Base-by-base conservation (phyloP, 2,797 vertebrate species). In the Sus cebifrons region DNA sequence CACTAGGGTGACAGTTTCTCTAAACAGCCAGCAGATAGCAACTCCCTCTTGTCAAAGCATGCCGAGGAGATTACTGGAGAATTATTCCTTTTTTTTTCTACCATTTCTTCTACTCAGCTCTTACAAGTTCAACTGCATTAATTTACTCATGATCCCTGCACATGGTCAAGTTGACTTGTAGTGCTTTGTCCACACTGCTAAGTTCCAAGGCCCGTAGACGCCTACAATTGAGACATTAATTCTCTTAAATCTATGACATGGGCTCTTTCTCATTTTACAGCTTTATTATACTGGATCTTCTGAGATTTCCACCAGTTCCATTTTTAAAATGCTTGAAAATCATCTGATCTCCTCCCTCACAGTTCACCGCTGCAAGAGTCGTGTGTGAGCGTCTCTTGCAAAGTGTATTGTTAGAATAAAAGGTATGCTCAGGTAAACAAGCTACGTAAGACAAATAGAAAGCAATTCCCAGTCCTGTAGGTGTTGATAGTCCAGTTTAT, bases 401-500 rank as follows among this genome's bases (percentile, higher is more conserved):
- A 95, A 96, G 58, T 27, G 5, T 70, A 8, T 49, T 81, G 1
- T 87, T 94, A 52, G 73, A n/a, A 70, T 86, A 92, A 77, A 89
- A 92, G 81, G 36, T 71, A 82, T 73, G 78, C 95, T 97, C 62
- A 56, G 95, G 78, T 85, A 93, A 13, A 90, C 65, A 94, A 98
- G 83, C 95, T 91, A 97, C 74, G n/a, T 91, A 93, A 87, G 97
- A 96, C 79, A 83, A 96, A 98, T 92, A 7, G 5, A 96, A 97
- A 96, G 71, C 88, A 96, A 96, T 97, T 97, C 95, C 97, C 82
- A 65, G 92, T 67, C 85, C 96, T 91, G 73, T 71, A 94, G 13
- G 96, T 90, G 92, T 4, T 97, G 93, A 97, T 97, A 97, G 96
- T 91, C 82, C 95, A 96, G 96, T 98, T 95, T 92, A 93, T 98